phyloP scores from a whole-genome alignment of 1,140 invertebrate genomes.

The Leptopilina boulardi region DNA sequence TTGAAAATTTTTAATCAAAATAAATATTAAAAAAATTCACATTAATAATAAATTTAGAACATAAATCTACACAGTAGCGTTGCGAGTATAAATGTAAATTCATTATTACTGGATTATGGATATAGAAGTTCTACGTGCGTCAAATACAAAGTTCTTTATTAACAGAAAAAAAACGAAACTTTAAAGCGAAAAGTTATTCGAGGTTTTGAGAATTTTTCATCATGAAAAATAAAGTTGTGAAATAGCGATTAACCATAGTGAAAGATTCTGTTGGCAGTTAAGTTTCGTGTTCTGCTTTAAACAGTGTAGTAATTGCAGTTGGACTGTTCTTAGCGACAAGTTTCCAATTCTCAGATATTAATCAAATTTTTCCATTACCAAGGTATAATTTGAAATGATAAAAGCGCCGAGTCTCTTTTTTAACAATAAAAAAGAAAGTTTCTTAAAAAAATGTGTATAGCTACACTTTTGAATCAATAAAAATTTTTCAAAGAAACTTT shows the following conservation, averaged over 20 bases:
- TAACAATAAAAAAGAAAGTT: not conserved
- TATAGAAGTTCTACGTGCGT: not conserved
- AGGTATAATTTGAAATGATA: slow-evolving; percentile 7
- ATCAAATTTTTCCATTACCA: slow-evolving; percentile 23
- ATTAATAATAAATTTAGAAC: too few species aligned
- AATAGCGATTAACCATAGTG: not conserved
- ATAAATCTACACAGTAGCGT: too few species aligned
- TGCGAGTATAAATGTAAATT: too few species aligned
- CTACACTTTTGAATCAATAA: not conserved
- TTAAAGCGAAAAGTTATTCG: not conserved
- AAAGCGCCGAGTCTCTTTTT: not conserved
- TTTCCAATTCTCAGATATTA: slow-evolving; percentile 23
- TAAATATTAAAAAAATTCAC: too few species aligned
- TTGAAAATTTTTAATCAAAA: too few species aligned
- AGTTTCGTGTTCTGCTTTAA: slow-evolving; percentile 20
- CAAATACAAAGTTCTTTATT: not conserved
- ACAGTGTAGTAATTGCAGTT: slow-evolving; percentile 14
- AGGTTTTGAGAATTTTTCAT: not conserved
- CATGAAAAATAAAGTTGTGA: not conserved
- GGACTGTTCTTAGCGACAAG: slow-evolving; percentile 6
- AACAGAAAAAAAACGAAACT: not conserved
- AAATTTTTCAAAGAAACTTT: not conserved
- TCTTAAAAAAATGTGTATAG: not conserved
- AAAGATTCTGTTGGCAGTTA: not conserved
- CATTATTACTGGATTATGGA: too few species aligned